These are phyloP conservation scores for Anoplolepis gracilipes DNA, from an alignment of 1,140 invertebrate species.

Conservation along the genomic window DNA sequence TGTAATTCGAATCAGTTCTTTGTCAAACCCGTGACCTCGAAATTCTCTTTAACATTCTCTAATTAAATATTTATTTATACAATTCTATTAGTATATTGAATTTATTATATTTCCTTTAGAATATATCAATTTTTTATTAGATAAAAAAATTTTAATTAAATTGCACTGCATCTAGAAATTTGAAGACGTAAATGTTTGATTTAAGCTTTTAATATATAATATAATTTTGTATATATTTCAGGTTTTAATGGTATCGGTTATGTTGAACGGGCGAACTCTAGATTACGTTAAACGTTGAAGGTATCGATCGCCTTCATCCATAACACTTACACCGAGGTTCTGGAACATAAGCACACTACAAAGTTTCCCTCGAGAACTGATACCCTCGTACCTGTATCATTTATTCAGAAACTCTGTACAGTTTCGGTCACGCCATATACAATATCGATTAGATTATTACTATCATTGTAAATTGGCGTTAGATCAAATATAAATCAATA, in stretches of 20 bases:
- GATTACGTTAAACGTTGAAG: constrained; percentile 48
- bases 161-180: neutral
- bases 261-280: constrained; percentile 19
- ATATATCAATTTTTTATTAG: neutral
- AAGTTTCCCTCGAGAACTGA: constrained; percentile 47
- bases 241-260: neutral
- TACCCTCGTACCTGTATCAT: constrained; percentile 35
- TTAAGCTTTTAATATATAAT: neutral
- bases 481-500: neutral
- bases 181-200: no score
- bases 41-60: no score
- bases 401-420: constrained; percentile 39
- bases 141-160: neutral
- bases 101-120: neutral
- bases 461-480: constrained; percentile 10
- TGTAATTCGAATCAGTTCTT: neutral
- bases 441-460: constrained; percentile 47
- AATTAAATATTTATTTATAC: neutral
- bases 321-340: constrained; percentile 41
- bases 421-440: constrained; percentile 36
- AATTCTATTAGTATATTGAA: neutral
- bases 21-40: neutral
- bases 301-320: constrained; percentile 53
- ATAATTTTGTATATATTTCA: neutral
- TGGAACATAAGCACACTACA: constrained; percentile 32